Base-by-base conservation (phyloP, 64 coral and sea anemone species). In the Orbicella faveolata region DNA sequence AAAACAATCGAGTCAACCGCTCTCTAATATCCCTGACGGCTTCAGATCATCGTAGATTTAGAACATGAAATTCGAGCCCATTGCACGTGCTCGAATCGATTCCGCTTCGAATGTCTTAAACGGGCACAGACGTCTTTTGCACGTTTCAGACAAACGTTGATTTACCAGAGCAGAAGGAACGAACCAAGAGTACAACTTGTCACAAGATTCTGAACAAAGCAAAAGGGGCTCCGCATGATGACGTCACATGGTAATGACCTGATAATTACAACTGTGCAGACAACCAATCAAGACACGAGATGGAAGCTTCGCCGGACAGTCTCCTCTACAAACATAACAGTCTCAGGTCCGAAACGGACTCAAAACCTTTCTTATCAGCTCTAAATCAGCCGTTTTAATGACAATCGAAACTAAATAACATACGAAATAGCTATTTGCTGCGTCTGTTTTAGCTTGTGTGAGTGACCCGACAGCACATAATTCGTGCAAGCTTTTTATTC, bases 141-240 rank as follows among this genome's bases (percentile, higher is more conserved):
- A 73, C 82, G 82, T 73, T 53, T 65, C 65, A 30, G 23, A 23
- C 64, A 84, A 73, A 65, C 15, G 82, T 85, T 16, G 82, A 85
- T 17, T 73, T 51, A 85, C 82, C 52, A 6, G 65, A 30, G 63
- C 10, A 52, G 52, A 85, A 70, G 14, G 82, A 85, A 15, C 37
- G 65, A 85, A 72, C n/a, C 15, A n/a, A 35, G 48, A 44, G 12
- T 57, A 63, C 37, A 26, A 52, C 26, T 85, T 72, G 64, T 85
- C 82, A 73, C 82, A 85, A 85, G 82, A 85, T 85, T 85, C 36
- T 85, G 82, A 85, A 85, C 75, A 16, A 52, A 72, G 44, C 65
- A 65, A 73, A 65, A 85, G 30, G 61, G 82, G 65, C 82, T 65
- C 25, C 39, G 65, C 82, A 65, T 18, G 82, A 52, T 85, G 82